Conservation (phyloP, 2,113 vertebrate species). For the Chlamydotis undulata region DNA sequence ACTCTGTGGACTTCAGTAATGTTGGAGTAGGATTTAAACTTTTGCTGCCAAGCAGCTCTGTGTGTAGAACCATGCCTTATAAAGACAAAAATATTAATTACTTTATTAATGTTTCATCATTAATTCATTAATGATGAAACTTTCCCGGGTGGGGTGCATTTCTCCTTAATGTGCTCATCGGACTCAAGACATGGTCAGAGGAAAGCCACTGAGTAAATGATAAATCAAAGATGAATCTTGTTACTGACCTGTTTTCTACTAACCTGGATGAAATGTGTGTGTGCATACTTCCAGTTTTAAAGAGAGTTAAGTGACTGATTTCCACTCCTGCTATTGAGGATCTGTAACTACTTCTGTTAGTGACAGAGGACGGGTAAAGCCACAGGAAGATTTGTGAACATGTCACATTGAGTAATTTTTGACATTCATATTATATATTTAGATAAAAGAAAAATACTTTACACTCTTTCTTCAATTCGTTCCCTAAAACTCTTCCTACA, state of each 20-base stretch:
- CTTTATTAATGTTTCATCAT: neutral
- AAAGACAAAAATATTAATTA: neutral
- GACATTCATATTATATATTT: neutral
- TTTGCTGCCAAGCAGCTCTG: neutral
- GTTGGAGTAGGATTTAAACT: neutral
- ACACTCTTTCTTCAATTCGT: neutral
- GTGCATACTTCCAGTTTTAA: neutral
- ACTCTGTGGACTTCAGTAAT: neutral
- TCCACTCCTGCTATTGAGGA: neutral
- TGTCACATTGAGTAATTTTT: neutral
- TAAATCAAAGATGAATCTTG: neutral
- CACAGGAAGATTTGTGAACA: neutral
- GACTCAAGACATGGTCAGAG: neutral
- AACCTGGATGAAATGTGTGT: neutral
- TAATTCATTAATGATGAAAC: neutral
- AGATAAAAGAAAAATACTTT: neutral
- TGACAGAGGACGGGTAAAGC: neutral
- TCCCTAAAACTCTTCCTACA: neutral
- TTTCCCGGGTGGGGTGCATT: rapidly evolving
- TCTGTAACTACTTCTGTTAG: neutral
- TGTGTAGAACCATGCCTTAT: neutral
- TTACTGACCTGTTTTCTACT: neutral
- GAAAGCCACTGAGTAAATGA: neutral
- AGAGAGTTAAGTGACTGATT: neutral
- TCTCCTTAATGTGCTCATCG: neutral